A percentile compares a stretch with the other conserved stretches of the same genome.
Evolutionary conservation across 2,797 vertebrate species (phyloP).

Genomic region (Acestrorhynchus altus): DNA sequence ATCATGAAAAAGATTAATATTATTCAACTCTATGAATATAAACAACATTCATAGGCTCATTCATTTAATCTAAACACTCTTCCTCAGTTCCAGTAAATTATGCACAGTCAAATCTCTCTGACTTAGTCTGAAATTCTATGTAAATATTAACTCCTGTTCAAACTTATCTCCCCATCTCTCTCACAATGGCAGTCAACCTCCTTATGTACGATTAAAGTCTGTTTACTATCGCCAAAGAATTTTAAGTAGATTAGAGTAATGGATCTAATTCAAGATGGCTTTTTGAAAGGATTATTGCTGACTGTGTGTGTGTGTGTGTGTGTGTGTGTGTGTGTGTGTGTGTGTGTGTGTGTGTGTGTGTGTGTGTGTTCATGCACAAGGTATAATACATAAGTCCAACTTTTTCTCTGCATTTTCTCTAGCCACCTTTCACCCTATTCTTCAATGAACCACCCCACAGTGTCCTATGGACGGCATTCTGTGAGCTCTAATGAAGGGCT

Average conservation of each 20-base stretch:
- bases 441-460: too few species aligned
- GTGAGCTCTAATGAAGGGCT: too few species aligned
- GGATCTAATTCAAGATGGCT: neutral
- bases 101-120: neutral
- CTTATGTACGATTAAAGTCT: neutral
- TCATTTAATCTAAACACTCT: neutral
- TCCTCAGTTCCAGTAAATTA: neutral
- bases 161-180: neutral
- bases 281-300: neutral
- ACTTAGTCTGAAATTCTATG: neutral
- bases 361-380: too few species aligned
- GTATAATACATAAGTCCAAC: too few species aligned
- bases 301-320: neutral
- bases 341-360: too few species aligned
- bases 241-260: slow-evolving; percentile 10
- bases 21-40: slow-evolving; percentile 15
- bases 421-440: too few species aligned
- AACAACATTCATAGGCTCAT: neutral
- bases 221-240: neutral
- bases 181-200: neutral
- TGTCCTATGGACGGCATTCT: too few species aligned
- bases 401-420: too few species aligned
- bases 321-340: too few species aligned
- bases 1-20: neutral
- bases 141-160: slow-evolving; percentile 1